A percentile compares a stretch with the other conserved stretches of the same genome.
phyloP scores from a whole-genome alignment of 1,140 invertebrate genomes.

The Oscheius sp. region DNA sequence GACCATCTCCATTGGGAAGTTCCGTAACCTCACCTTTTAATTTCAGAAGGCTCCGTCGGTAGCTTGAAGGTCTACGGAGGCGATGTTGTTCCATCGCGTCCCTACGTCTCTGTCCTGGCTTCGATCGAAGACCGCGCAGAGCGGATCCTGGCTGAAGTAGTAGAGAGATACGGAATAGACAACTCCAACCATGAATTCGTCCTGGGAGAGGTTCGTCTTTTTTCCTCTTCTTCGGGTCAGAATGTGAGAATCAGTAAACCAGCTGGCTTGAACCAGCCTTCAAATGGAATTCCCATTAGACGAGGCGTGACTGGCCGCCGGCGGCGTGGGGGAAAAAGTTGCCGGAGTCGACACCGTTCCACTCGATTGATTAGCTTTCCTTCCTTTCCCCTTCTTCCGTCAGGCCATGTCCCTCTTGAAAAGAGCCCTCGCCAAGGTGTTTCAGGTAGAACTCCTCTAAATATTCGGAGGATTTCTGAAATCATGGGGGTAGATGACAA shows the following conservation, averaged over 20 bases:
- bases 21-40: too few relatives aligned
- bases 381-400: neutral
- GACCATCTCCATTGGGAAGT: too few relatives aligned
- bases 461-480: too few relatives aligned
- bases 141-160: slow-evolving; percentile 88
- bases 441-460: too few relatives aligned
- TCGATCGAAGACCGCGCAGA: slow-evolving; percentile 87
- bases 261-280: neutral
- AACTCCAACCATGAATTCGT: slow-evolving; percentile 85
- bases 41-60: slow-evolving; percentile 67
- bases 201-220: slow-evolving; percentile 75
- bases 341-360: neutral
- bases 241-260: neutral
- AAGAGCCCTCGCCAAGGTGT: too few relatives aligned
- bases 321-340: neutral
- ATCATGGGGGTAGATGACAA: too few relatives aligned
- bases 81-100: slow-evolving; percentile 89
- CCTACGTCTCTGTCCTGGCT: slow-evolving; percentile 93
- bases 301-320: too few relatives aligned
- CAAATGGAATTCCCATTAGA: neutral
- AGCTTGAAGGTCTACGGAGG: slow-evolving; percentile 97
- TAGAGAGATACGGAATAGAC: slow-evolving; percentile 90
- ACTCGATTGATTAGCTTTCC: neutral
- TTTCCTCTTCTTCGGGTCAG: slow-evolving; percentile 4
- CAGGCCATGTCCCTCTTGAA: too few relatives aligned